A percentile compares a stretch with the other conserved stretches of the same genome.
These are phyloP conservation scores for Azorinus chamasolen DNA, from an alignment of 2,888 invertebrate genomes.

Conservation along the genomic window DNA sequence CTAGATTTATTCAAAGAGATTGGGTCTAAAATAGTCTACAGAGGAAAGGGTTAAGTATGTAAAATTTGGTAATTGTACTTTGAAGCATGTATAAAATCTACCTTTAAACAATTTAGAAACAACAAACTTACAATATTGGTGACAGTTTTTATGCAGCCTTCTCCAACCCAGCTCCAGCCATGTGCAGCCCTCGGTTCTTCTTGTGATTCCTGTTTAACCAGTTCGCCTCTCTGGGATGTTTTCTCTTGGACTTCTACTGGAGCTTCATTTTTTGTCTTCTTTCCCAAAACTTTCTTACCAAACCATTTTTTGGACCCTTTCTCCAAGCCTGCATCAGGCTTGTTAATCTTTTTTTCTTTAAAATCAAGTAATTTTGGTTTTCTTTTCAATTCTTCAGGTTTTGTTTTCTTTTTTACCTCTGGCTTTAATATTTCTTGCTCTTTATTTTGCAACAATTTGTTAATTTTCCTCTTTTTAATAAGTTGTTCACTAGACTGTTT, in stretches of 20 bases:
- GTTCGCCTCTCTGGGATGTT: slow-evolving; percentile 17
- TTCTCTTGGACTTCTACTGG: slow-evolving; percentile 5
- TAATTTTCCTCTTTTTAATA: background rate
- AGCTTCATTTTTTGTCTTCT: slow-evolving; percentile 10
- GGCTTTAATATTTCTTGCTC: background rate
- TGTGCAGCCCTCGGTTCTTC: slow-evolving; percentile 64
- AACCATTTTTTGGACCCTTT: slow-evolving; percentile 12
- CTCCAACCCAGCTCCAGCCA: slow-evolving; percentile 80
- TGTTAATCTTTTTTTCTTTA: slow-evolving; percentile 30
- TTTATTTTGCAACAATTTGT: background rate
- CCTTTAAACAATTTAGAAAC: too few species aligned
- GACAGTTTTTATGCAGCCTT: slow-evolving; percentile 73
- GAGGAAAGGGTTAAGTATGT: too few species aligned
- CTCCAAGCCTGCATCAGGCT: slow-evolving; percentile 6
- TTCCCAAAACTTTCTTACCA: background rate
- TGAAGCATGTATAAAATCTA: too few species aligned
- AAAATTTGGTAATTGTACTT: too few species aligned
- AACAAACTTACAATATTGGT: slow-evolving; percentile 56
- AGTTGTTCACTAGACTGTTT: slow-evolving; percentile 10
- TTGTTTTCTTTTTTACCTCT: slow-evolving; percentile 1
- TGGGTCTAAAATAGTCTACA: too few species aligned
- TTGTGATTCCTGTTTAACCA: slow-evolving; percentile 40
- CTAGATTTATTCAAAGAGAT: too few species aligned
- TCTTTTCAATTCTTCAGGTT: slow-evolving; percentile 4
- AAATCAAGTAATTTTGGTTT: slow-evolving; percentile 17